These are phyloP conservation scores for Characodon lateralis DNA, from an alignment of 2,797 vertebrate genomes.

Conservation along the genomic window DNA sequence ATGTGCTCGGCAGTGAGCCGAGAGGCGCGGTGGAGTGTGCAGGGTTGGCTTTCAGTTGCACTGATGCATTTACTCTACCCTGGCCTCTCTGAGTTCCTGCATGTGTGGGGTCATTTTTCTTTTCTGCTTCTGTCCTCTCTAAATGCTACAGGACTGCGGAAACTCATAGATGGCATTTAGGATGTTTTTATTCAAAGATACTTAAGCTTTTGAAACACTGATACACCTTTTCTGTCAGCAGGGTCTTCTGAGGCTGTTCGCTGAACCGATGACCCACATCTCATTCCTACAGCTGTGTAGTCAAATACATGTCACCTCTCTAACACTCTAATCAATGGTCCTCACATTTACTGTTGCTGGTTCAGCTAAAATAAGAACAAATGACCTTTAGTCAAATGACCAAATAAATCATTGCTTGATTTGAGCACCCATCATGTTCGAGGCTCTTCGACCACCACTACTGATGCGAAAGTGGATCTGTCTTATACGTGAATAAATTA, in stretches of 20 bases:
- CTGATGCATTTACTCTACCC: neutral
- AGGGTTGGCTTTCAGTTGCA: neutral
- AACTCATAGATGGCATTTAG: neutral
- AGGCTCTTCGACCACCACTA: no score
- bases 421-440: neutral
- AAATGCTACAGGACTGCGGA: neutral
- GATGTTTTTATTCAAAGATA: neutral
- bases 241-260: neutral
- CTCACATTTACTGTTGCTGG: neutral
- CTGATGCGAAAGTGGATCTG: no score
- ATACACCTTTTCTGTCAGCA: neutral
- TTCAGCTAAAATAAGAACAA: neutral
- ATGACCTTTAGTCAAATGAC: neutral
- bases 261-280: neutral
- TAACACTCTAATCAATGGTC: neutral
- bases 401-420: neutral
- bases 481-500: no score
- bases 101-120: neutral
- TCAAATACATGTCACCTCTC: neutral
- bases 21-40: slow-evolving; percentile 22
- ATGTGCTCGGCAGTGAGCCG: slow-evolving; percentile 27
- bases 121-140: neutral
- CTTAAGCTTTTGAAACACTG: neutral
- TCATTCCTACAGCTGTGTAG: neutral
- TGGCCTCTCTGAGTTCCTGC: slow-evolving; percentile 6